Conservation (phyloP, 1,140 invertebrate genomes). For the Drosophila repletoides region DNA sequence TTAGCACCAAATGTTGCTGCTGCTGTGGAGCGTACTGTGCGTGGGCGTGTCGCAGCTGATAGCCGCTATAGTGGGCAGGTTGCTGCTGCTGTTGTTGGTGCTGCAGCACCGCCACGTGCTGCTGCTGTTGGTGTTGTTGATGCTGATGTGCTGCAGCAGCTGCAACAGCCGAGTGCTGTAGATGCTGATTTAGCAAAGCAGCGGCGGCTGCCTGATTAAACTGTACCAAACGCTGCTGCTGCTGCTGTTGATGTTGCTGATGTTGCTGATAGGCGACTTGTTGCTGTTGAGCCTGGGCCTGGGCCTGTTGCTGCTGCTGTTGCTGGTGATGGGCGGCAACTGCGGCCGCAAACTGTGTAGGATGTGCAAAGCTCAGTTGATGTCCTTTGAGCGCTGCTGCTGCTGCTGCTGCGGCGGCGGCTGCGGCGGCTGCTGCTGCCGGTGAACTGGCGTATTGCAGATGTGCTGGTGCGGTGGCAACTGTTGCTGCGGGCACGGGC, state of each 20-base stretch:
- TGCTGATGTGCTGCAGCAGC: slow-evolving; percentile 56
- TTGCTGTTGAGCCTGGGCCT: slow-evolving; percentile 29
- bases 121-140: slow-evolving; percentile 46
- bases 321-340: slow-evolving; percentile 73
- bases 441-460: slow-evolving; percentile 44
- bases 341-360: slow-evolving; percentile 74
- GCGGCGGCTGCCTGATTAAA: slow-evolving; percentile 61
- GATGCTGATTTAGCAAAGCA: slow-evolving; percentile 62
- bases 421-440: slow-evolving; percentile 55
- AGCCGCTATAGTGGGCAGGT: slow-evolving; percentile 53
- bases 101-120: slow-evolving; percentile 49
- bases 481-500: slow-evolving; percentile 62
- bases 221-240: slow-evolving; percentile 62
- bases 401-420: slow-evolving; percentile 54
- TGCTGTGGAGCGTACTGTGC: slow-evolving; percentile 51
- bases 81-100: slow-evolving; percentile 53
- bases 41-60: slow-evolving; percentile 62
- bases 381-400: slow-evolving; percentile 53
- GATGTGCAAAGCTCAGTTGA: slow-evolving; percentile 76
- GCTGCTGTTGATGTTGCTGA: slow-evolving; percentile 53
- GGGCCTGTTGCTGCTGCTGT: slow-evolving; percentile 44
- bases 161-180: slow-evolving; percentile 58
- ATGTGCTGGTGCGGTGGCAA: slow-evolving; percentile 45
- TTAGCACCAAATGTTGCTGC: slow-evolving; percentile 55
- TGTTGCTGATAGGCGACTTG: slow-evolving; percentile 47